A percentile compares a stretch with the other conserved stretches of the same genome.
Conservation (phyloP, 2,888 invertebrate species). For the Unio delphinus region DNA sequence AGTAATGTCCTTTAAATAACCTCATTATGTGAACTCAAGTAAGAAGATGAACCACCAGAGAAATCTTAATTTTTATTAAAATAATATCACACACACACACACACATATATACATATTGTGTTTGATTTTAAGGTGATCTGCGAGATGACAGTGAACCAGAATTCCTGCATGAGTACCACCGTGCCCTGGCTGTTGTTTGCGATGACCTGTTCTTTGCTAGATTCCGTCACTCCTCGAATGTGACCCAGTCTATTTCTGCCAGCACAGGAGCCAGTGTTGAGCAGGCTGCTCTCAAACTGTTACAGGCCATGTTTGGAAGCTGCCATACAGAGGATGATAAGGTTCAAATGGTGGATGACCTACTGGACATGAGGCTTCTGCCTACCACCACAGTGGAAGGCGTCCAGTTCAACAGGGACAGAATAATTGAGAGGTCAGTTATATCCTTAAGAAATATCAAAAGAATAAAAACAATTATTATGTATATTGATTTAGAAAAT, state of each 20-base stretch:
- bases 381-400: constrained; percentile 61
- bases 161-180: constrained; percentile 65
- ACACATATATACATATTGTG: neutral
- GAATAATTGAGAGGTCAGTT: constrained; percentile 58
- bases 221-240: constrained; percentile 47
- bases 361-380: constrained; percentile 62
- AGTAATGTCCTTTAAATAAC: no score
- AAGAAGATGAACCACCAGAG: no score
- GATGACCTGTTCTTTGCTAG: constrained; percentile 69
- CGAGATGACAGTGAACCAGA: constrained; percentile 64
- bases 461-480: no score
- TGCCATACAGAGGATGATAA: constrained; percentile 64
- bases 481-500: no score
- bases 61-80: neutral
- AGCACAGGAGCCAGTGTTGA: constrained; percentile 33
- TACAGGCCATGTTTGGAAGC: constrained; percentile 62
- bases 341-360: constrained; percentile 59
- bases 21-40: no score
- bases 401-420: constrained; percentile 59
- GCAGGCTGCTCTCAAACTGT: constrained; percentile 46
- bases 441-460: neutral
- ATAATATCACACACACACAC: neutral
- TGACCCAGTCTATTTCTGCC: constrained; percentile 32
- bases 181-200: constrained; percentile 64
- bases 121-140: constrained; percentile 58